Conservation (phyloP, 2,888 invertebrate genomes). For the Biston stratarius region DNA sequence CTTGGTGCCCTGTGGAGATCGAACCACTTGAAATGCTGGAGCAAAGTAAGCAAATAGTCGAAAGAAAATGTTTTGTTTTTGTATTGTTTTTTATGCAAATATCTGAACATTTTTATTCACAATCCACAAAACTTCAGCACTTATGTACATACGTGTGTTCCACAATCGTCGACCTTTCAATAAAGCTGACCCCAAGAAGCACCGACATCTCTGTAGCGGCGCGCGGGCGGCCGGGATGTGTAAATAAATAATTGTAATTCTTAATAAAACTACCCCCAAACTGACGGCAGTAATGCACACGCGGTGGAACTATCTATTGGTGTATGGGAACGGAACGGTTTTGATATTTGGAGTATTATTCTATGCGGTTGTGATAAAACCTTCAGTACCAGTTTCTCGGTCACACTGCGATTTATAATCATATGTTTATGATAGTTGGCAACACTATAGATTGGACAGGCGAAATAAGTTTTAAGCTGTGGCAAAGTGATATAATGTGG, state of each 20-base stretch:
- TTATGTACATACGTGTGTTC: slow-evolving; percentile 29
- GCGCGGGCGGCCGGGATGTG: slow-evolving; percentile 43
- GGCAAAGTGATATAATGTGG: no score
- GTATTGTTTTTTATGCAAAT: no score
- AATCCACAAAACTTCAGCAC: slow-evolving; percentile 24
- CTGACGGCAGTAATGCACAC: slow-evolving; percentile 72
- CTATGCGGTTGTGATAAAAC: background rate
- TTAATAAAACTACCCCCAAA: slow-evolving; percentile 78
- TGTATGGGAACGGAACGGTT: slow-evolving; percentile 35
- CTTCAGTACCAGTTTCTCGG: background rate
- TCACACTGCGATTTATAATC: no score
- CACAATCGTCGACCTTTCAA: slow-evolving; percentile 17
- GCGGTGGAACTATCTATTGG: slow-evolving; percentile 56
- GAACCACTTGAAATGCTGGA: no score
- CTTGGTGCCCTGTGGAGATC: no score
- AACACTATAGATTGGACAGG: no score
- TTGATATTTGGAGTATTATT: slow-evolving; percentile 57
- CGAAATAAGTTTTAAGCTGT: no score
- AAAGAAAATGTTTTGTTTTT: no score
- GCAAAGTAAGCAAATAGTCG: no score
- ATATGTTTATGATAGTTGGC: no score
- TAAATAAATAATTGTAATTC: slow-evolving; percentile 83
- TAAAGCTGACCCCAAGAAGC: slow-evolving; percentile 35
- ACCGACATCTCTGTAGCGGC: slow-evolving; percentile 47
- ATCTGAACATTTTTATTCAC: background rate